Conservation (phyloP, 2,888 invertebrate species). For the Pseudoips prasinana region DNA sequence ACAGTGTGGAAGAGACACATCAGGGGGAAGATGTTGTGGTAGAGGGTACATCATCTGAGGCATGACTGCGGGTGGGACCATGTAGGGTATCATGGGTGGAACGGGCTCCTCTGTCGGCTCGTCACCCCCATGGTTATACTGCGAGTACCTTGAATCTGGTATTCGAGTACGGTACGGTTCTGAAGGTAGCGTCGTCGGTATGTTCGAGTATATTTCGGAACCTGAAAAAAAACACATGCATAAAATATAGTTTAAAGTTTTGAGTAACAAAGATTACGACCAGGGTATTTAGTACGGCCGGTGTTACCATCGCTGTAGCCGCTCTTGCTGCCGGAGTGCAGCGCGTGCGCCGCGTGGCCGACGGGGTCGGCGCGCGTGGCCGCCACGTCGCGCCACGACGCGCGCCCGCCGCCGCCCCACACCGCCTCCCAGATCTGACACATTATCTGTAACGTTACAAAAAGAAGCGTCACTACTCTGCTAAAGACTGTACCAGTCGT, state of each 20-base stretch:
- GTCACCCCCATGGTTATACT: slow-evolving; percentile 43
- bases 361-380: slow-evolving; percentile 49
- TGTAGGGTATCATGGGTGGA: slow-evolving; percentile 39
- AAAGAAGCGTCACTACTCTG: neutral
- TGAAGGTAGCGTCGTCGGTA: slow-evolving; percentile 48
- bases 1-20: slow-evolving; percentile 46
- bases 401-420: slow-evolving; percentile 74
- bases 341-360: slow-evolving; percentile 24
- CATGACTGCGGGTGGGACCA: slow-evolving; percentile 26
- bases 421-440: slow-evolving; percentile 88
- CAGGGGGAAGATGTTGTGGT: slow-evolving; percentile 43
- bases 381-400: slow-evolving; percentile 86
- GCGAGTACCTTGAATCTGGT: slow-evolving; percentile 43
- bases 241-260: neutral
- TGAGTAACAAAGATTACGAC: too few relatives aligned
- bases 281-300: too few relatives aligned
- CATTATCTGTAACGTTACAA: slow-evolving; percentile 88
- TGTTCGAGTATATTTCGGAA: slow-evolving; percentile 68
- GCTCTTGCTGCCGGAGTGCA: too few relatives aligned
- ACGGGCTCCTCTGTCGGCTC: slow-evolving; percentile 47
- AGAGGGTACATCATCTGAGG: slow-evolving; percentile 55
- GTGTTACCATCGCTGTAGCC: too few relatives aligned
- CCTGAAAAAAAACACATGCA: slow-evolving; percentile 32
- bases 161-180: slow-evolving; percentile 40
- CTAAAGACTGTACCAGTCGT: too few relatives aligned